Evolutionary conservation across 30 jellyfish, hydroid and myxozoan genomes (phyloP).

Genomic region (Hydra vulgaris): DNA sequence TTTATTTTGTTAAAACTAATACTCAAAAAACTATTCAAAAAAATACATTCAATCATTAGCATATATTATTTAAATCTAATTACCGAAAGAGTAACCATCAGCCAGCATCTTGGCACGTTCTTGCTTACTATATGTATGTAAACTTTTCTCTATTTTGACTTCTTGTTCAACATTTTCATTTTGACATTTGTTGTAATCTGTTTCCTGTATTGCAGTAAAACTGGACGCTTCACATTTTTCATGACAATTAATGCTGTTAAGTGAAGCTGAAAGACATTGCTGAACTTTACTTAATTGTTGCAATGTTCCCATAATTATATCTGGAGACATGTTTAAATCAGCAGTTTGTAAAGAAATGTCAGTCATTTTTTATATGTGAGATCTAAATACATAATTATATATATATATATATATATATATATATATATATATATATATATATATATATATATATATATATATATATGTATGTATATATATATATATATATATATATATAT

Average conservation of each 20-base stretch:
- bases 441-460: too few relatives aligned
- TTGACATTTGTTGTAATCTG: not conserved
- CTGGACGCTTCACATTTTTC: not conserved
- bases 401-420: too few relatives aligned
- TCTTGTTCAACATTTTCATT: not conserved
- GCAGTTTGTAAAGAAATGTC: not conserved
- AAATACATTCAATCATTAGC: too few relatives aligned
- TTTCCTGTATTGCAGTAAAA: slow-evolving; percentile 2
- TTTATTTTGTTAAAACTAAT: too few relatives aligned
- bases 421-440: too few relatives aligned
- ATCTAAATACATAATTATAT: not conserved
- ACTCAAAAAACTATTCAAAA: too few relatives aligned
- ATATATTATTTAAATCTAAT: too few relatives aligned
- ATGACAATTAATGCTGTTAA: slow-evolving; percentile 2
- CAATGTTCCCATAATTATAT: slow-evolving; percentile 12
- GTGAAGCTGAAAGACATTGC: slow-evolving; percentile 5
- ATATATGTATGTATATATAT: too few relatives aligned
- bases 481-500: too few relatives aligned
- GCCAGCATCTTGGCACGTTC: slow-evolving; percentile 33
- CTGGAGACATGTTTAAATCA: slow-evolving; percentile 20
- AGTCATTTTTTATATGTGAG: not conserved
- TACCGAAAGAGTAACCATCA: slow-evolving; percentile 28
- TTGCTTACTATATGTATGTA: slow-evolving; percentile 9
- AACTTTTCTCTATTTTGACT: slow-evolving; percentile 2
- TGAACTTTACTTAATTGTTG: slow-evolving; percentile 18